Evolutionary conservation across 2,888 invertebrate genomes (phyloP), one percentile per base, ranked within the genome.

Genomic region (Smittia sp.): DNA sequence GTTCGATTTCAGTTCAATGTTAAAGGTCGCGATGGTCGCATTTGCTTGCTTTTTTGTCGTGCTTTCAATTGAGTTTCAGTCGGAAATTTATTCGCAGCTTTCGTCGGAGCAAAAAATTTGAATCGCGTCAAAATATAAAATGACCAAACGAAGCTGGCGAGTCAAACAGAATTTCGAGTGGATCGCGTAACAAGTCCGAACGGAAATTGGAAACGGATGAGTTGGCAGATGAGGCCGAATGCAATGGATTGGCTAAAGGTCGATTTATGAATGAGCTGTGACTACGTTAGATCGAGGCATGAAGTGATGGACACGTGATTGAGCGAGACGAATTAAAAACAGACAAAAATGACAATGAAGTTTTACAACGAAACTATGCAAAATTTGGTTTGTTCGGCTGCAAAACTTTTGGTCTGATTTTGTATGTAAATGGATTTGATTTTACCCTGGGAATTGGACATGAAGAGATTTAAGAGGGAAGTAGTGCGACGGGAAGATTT

Each of bases 381-480:
- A 46, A 11, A 6, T 3, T 32, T 32, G 32, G 38, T 38, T 38
- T 11, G 6, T 11, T 38, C 11, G 38, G 15, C 46, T 46, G 46
- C 46, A 46, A 15, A 46, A 32, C n/a, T 46, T 46, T 32, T 41
- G 46, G 25, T 54, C 32, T 69, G 46, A n/a, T 39, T 38, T 39
- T 67, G 18, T 22, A 38, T 39, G 18, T 68, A 15, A 65, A 25
- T 72, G 18, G 11, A 62, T 25, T 58, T 24, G 38, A 6, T 85
- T 85, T 86, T 94, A 88, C 93, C 94, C 89, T 93, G 94, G 86
- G 94, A 93, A 86, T 93, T 94, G 85, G 94, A 93, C 87, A 94
- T 93, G 88, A 95, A 95, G 86, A 95, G 89, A 88, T 95, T 94
- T 84, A 95, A 89, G 84, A 95, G 90, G 84, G 94, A 95, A 83